Evolutionary conservation across 2,797 vertebrate species (phyloP).

Genomic region (Mycteria americana): DNA sequence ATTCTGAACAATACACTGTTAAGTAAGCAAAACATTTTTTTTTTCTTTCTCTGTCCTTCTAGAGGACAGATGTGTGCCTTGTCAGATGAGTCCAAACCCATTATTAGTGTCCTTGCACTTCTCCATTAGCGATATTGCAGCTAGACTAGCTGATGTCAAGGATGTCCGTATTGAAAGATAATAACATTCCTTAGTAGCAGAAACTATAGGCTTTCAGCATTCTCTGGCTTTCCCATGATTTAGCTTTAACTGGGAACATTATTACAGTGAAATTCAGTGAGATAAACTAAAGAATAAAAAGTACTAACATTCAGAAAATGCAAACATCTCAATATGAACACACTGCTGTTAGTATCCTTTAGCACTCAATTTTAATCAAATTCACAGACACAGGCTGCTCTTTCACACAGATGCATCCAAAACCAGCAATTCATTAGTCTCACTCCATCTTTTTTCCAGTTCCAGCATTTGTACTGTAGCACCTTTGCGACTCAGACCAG

Average conservation of each 20-base stretch:
- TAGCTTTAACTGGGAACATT: neutral
- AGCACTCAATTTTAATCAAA: neutral
- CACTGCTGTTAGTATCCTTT: neutral
- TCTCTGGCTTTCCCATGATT: neutral
- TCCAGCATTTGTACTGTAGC: neutral
- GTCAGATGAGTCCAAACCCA: neutral
- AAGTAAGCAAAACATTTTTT: neutral
- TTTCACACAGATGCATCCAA: neutral
- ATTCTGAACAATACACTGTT: neutral
- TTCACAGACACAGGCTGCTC: neutral
- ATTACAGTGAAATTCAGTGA: neutral
- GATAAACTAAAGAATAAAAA: neutral
- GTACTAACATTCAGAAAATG: neutral
- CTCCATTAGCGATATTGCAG: slow-evolving; percentile 22
- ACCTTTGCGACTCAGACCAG: neutral
- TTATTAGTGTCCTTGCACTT: neutral
- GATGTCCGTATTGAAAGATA: neutral
- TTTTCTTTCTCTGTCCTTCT: neutral
- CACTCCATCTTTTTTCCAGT: neutral
- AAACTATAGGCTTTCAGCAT: neutral
- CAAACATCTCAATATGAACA: neutral
- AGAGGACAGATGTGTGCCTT: neutral
- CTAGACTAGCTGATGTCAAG: slow-evolving; percentile 28
- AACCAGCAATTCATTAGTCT: neutral
- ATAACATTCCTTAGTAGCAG: neutral